phyloP scores from a whole-genome alignment of 2,113 vertebrate genomes.

The Centropus unirufus region DNA sequence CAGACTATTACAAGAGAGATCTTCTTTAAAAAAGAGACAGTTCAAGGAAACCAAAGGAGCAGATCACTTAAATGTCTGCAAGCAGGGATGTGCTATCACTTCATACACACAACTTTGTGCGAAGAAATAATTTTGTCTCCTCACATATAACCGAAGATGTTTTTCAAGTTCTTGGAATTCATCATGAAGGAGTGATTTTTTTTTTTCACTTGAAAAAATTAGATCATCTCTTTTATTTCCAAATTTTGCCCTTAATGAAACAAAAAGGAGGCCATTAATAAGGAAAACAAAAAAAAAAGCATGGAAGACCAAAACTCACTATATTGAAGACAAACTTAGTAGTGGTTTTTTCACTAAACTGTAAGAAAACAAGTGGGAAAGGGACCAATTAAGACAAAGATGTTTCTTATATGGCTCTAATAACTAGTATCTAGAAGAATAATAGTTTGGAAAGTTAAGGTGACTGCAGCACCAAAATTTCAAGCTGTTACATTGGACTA shows the following conservation, averaged over 20 bases:
- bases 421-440: neutral
- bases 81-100: neutral
- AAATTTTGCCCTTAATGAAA: neutral
- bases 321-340: neutral
- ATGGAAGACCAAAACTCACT: neutral
- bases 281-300: neutral
- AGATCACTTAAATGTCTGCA: neutral
- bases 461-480: neutral
- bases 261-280: neutral
- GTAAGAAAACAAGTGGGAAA: neutral
- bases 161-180: neutral
- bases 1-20: neutral
- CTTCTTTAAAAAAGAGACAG: neutral
- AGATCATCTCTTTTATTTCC: neutral
- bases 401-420: neutral
- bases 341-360: neutral
- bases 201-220: too few relatives aligned
- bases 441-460: neutral
- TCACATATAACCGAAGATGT: neutral
- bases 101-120: neutral
- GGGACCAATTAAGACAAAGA: neutral
- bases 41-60: neutral
- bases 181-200: too few relatives aligned
- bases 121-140: neutral
- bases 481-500: neutral